Evolutionary conservation across 1,140 invertebrate species (phyloP).

Genomic region (Leptonema lineaticorne): DNA sequence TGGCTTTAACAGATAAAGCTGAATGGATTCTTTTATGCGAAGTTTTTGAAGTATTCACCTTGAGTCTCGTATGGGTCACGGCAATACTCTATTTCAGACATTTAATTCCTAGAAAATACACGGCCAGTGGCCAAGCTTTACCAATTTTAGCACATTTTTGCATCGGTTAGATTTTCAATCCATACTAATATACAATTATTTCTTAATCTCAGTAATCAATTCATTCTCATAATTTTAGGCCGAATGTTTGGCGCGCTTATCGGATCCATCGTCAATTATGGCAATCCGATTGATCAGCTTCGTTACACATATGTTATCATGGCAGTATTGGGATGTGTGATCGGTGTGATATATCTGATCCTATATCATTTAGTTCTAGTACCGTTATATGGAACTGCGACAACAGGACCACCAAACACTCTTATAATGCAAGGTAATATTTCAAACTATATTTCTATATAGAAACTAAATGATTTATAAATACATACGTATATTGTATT

Average conservation of each 20-base stretch:
- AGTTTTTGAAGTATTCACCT: constrained; percentile 75
- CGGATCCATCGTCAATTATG: constrained; percentile 56
- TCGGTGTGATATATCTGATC: constrained; percentile 66
- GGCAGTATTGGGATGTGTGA: constrained; percentile 62
- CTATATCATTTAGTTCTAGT: constrained; percentile 71
- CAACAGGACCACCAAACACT: constrained; percentile 56
- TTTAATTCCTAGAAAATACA: constrained; percentile 75
- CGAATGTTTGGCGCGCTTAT: constrained; percentile 66
- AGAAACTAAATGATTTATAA: not conserved
- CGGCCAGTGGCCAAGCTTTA: constrained; percentile 78
- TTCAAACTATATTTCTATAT: not conserved
- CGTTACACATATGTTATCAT: constrained; percentile 60
- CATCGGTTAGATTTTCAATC: constrained; percentile 57
- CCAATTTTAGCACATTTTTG: constrained; percentile 81
- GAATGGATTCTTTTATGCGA: constrained; percentile 72
- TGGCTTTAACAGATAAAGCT: constrained; percentile 66
- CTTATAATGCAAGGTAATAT: constrained; percentile 48
- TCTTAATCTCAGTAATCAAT: too few relatives aligned
- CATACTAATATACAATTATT: not conserved
- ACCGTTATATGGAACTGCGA: constrained; percentile 65
- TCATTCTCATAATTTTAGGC: constrained; percentile 50
- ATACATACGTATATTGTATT: too few relatives aligned
- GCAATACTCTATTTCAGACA: constrained; percentile 79
- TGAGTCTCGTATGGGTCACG: constrained; percentile 82
- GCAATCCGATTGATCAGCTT: constrained; percentile 43